Percentiles rank a stretch among this genome's conserved stretches.
Evolutionary conservation across 2,797 vertebrate genomes (phyloP).

Genomic region (Setipinna tenuifilis): DNA sequence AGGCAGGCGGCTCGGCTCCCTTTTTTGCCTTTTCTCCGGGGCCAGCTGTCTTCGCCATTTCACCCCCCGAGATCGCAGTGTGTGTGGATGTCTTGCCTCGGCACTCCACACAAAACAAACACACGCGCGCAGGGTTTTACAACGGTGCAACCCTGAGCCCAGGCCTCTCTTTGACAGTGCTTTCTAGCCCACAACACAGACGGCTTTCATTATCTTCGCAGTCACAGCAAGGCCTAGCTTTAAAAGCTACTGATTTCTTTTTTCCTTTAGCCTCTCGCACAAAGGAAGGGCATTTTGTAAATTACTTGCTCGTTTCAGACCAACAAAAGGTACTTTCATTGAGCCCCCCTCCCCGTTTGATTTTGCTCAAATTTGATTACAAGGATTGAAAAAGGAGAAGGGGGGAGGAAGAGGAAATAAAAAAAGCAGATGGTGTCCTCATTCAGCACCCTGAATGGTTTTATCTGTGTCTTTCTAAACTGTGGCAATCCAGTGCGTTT

Average conservation of each 20-base stretch:
- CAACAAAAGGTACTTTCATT: conserved; percentile 99
- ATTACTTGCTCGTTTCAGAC: conserved; percentile 99
- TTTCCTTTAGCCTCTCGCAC: conserved; percentile 98
- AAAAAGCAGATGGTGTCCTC: conserved; percentile 98
- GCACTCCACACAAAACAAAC: conserved; percentile 88
- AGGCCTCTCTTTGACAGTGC: conserved; percentile 98
- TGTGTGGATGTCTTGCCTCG: conserved; percentile 76
- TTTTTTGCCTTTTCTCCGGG: conserved; percentile 64
- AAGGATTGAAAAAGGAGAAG: conserved; percentile 95
- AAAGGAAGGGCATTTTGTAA: conserved; percentile 99
- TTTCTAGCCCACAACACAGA: conserved; percentile 99
- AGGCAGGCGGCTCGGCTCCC: background rate
- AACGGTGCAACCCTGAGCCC: conserved; percentile 93
- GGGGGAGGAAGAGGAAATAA: conserved; percentile 95
- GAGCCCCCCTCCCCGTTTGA: conserved; percentile 92
- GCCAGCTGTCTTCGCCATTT: conserved; percentile 63
- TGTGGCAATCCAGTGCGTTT: conserved; percentile 98
- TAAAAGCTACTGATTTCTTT: conserved; percentile 99
- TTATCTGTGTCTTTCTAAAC: conserved; percentile 99
- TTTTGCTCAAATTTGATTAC: conserved; percentile 99
- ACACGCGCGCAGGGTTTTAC: conserved; percentile 82
- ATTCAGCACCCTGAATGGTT: conserved; percentile 99
- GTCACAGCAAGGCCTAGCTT: conserved; percentile 99
- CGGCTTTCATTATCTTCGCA: conserved; percentile 99
- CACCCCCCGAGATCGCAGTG: conserved; percentile 65